These are phyloP conservation scores for Neotoxoptera formosana DNA, from an alignment of 1,140 invertebrate genomes.

Conservation along the genomic window DNA sequence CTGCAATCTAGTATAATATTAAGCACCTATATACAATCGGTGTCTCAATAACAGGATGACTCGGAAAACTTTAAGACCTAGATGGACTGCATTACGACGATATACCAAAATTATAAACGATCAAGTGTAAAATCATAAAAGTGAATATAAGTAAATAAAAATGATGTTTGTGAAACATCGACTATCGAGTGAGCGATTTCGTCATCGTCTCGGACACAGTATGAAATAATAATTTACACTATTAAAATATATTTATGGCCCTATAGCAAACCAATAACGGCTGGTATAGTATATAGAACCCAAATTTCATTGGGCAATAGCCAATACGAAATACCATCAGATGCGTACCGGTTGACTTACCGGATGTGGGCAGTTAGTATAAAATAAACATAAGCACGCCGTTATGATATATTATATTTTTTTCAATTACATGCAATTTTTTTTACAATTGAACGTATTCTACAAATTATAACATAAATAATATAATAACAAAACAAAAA, in stretches of 20 bases:
- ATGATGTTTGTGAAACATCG: background rate
- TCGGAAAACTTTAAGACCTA: background rate
- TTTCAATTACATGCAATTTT: too few species aligned
- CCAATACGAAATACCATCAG: background rate
- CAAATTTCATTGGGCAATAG: background rate
- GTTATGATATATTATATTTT: too few species aligned
- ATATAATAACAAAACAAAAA: background rate
- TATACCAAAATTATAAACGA: background rate
- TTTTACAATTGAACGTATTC: background rate
- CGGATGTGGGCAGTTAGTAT: too few species aligned
- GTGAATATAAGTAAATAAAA: background rate
- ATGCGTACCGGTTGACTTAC: background rate
- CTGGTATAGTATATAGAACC: background rate
- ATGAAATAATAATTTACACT: background rate
- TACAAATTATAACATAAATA: background rate
- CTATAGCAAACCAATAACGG: background rate
- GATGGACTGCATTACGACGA: background rate
- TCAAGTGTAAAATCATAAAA: background rate
- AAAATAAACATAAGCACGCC: too few species aligned
- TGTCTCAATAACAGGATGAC: background rate
- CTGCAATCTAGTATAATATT: background rate
- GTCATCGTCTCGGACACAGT: background rate
- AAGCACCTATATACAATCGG: background rate
- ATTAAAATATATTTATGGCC: background rate
- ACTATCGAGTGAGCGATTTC: background rate